Evolutionary conservation across 2,888 invertebrate species (phyloP), one percentile per base, ranked within the genome.

Genomic region (Trilocha varians): DNA sequence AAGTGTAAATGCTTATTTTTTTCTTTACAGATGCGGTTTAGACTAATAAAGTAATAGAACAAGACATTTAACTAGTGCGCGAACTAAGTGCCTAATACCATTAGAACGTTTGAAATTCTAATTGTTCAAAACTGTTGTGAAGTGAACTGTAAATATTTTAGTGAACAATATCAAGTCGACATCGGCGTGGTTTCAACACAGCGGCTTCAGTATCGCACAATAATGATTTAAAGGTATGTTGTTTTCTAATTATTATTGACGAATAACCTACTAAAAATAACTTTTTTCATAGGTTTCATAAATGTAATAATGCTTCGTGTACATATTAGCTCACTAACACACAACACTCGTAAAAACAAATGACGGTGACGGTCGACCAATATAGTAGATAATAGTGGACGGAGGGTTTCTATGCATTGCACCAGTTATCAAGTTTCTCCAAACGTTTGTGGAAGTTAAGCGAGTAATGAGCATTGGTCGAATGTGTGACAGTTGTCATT

Each of bases 141-240:
- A 49, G 48, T 46, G 49, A 54, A 59, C 53, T 52, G 33, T 48
- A 34, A 35, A 13, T 13, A 35, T 42, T 42, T 32, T 34, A 34
- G 38, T 38, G 42, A 18, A 18, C 16, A 34, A 11, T 34, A 37
- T 8, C 35, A 36, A 32, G 36, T 43, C 14, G 34, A 57, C 59
- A 44, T 55, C 58, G 44, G 59, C 62, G 62, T 54, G 58, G 41
- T 59, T 64, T 61, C 50, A 53, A 57, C 57, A 47, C 50, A 45
- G 61, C 52, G 54, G 66, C 61, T 65, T 60, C 47, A 47, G 57
- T 53, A 57, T 63, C 64, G 60, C 48, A 57, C 70, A 57, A 70
- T 56, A 57, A 79, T 78, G 80, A 63, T 70, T 65, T 82, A 72
- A 77, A 82, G 82, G 82, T 82, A 64, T 68, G 78, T 53, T 18